A percentile compares a stretch with the other conserved stretches of the same genome.
phyloP scores from a whole-genome alignment of 2,797 vertebrate species.

The Etheostoma nigrum region DNA sequence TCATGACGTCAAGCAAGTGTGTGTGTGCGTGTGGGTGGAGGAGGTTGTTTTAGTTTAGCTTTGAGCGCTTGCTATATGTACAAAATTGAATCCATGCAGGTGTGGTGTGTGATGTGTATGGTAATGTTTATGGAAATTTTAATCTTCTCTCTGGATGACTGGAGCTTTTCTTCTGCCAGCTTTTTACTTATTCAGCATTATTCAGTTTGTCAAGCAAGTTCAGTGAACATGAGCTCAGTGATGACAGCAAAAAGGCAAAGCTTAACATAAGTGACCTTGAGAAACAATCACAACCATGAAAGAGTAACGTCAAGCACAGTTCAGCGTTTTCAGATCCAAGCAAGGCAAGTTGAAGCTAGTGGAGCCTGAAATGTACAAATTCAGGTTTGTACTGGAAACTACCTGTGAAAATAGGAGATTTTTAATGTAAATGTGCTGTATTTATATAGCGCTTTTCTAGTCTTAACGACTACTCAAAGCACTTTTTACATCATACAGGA shows the following conservation, averaged over 20 bases:
- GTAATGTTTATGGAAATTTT: conserved; percentile 35
- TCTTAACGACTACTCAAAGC: too few relatives aligned
- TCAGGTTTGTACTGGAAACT: neutral
- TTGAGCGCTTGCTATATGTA: conserved; percentile 1
- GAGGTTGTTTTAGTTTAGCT: conserved; percentile 16
- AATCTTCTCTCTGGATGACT: conserved; percentile 17
- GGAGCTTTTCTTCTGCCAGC: conserved; percentile 24
- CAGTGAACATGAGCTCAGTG: conserved; percentile 24
- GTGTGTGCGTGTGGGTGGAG: conserved; percentile 24
- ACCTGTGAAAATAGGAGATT: neutral
- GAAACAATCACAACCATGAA: conserved; percentile 32
- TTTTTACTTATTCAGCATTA: conserved; percentile 45
- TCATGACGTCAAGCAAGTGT: conserved; percentile 39
- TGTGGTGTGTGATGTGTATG: conserved; percentile 34
- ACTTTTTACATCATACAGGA: too few relatives aligned
- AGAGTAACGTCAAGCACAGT: conserved; percentile 16
- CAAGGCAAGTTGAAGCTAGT: neutral
- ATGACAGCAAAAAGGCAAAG: conserved; percentile 33
- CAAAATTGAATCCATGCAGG: conserved; percentile 36
- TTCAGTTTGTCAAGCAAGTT: conserved; percentile 9
- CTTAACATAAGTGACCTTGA: conserved; percentile 49
- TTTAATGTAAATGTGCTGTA: neutral
- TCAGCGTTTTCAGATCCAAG: conserved; percentile 12
- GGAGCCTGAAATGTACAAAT: conserved; percentile 25
- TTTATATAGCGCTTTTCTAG: too few relatives aligned